Evolutionary conservation across 2,888 invertebrate genomes (phyloP), one percentile per base, ranked within the genome.

Genomic region (Ellobium chinense): DNA sequence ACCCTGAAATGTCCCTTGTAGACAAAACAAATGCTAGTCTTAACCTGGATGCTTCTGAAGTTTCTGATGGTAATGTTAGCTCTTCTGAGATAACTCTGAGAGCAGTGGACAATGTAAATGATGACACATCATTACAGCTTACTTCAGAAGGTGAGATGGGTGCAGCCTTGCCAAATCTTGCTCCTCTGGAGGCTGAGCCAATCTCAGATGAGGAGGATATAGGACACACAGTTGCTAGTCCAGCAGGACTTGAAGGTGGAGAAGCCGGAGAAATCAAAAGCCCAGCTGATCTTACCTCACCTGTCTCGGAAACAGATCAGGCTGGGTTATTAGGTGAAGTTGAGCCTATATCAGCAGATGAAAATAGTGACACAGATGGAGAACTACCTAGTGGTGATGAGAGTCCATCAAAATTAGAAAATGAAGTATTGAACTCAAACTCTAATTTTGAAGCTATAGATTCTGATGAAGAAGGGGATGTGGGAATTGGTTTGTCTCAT

Each of bases 141-240:
- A n/a, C 1, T 36, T 34, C 66, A 63, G 76, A 76, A 5, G 39
- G 27, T 21, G 36, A 18, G 12, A 9, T 12, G 14, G 31, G 29
- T n/a, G 7, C 27, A 60, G 7, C 66, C 34, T 4, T 63, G 9
- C 39, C 70, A 12, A 46, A 24, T n/a, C 72, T 78, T 18, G 31
- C 78, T 24, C 60, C 75, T 2, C 31, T 80, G 31, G 80, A 80
- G 56, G 75, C 82, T 36, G 75, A 75, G 5, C 81, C 81, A 24
- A 83, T 84, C 14, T 78, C 84, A 14, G 84, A 84, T 68, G 80
- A 69, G 36, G 83, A 83, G 34, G 76, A 76, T 56, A 54, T 66
- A 31, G 76, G 46, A 9, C 76, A 76, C 31, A 63, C n/a, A 21
- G 66, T 66, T 31, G 72, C n/a, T 29, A 69, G 39, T 68, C 3